Percentiles rank a stretch among this genome's conserved stretches.
Evolutionary conservation across 2,888 invertebrate genomes (phyloP).

Genomic region (Pardosa pseudoannulata): DNA sequence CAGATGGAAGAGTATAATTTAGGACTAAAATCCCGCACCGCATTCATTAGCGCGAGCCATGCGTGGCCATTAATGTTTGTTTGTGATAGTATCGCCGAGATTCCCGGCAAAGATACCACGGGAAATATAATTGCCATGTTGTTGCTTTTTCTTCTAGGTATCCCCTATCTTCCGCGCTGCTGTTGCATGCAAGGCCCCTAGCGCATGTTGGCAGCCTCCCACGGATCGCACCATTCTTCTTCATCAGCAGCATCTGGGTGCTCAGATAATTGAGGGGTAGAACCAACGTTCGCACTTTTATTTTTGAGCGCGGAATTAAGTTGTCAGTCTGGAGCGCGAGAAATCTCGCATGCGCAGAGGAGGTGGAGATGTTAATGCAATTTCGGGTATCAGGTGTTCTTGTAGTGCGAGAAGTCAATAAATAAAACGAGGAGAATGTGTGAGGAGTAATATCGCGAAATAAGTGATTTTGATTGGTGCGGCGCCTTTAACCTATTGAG

Average conservation of each 20-base stretch:
- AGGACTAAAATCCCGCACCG: neutral
- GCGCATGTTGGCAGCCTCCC: neutral
- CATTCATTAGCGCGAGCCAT: neutral
- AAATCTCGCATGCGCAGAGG: conserved; percentile 1
- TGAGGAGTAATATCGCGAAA: neutral
- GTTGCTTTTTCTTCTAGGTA: neutral
- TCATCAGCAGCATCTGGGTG: conserved; percentile 2
- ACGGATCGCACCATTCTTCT: neutral
- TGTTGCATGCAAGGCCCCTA: neutral
- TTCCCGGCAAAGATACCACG: neutral
- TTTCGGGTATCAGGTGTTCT: conserved; percentile 15
- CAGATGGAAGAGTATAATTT: neutral
- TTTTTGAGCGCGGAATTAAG: conserved; percentile 14
- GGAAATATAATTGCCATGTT: conserved; percentile 5
- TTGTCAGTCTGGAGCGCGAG: neutral
- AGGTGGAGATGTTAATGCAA: conserved; percentile 9
- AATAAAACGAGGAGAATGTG: neutral
- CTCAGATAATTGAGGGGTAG: conserved; percentile 13
- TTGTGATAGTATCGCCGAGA: neutral
- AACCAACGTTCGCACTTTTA: conserved; percentile 17
- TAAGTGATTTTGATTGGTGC: neutral
- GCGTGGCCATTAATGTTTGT: neutral
- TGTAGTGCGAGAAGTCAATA: neutral
- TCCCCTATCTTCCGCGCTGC: neutral
- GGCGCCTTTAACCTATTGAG: neutral